A percentile compares a stretch with the other conserved stretches of the same genome.
Evolutionary conservation across 2,113 vertebrate species (phyloP).

Genomic region (Mastomys coucha): DNA sequence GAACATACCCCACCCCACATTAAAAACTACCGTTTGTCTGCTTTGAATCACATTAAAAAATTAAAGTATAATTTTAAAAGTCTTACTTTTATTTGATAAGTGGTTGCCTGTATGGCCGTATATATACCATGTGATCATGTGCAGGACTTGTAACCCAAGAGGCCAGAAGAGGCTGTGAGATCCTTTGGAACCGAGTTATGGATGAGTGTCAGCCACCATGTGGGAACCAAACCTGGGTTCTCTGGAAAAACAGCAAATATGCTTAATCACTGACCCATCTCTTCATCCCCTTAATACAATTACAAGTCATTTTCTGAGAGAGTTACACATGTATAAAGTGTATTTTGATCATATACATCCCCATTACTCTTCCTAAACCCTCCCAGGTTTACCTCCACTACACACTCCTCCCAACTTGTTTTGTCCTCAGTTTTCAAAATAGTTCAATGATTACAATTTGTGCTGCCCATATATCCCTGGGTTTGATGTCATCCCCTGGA

Average conservation of each 20-base stretch:
- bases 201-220: background rate
- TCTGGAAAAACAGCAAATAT: background rate
- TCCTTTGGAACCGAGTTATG: background rate
- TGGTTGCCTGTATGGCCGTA: background rate
- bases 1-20: too few relatives aligned
- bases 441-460: background rate
- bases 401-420: too few relatives aligned
- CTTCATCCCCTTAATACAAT: background rate
- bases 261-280: background rate
- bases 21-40: too few relatives aligned
- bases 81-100: background rate
- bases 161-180: background rate
- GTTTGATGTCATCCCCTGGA: rapidly evolving
- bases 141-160: too few relatives aligned
- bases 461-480: background rate
- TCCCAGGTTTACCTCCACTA: background rate
- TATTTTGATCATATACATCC: background rate
- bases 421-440: background rate
- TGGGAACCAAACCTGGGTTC: background rate
- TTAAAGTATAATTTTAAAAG: background rate
- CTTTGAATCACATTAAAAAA: background rate
- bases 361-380: background rate
- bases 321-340: background rate
- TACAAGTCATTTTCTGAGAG: background rate
- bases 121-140: background rate